Percentiles rank a stretch among this genome's conserved stretches.
These are phyloP conservation scores for Nothocercus nigrocapillus DNA, from an alignment of 2,113 vertebrate genomes.

Conservation along the genomic window DNA sequence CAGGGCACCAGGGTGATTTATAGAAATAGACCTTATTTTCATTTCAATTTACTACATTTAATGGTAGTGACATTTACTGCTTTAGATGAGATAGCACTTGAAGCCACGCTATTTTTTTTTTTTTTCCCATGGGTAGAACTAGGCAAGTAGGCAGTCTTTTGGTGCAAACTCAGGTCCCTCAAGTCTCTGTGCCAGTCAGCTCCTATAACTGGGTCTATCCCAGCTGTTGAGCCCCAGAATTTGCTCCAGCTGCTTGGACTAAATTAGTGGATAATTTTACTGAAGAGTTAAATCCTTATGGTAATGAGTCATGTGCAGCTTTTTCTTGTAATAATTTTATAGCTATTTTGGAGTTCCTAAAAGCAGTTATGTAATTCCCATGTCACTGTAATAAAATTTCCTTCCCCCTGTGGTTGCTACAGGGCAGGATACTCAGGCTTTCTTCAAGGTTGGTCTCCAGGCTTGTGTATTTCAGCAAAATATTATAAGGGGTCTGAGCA, in stretches of 20 bases:
- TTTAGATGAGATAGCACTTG: not conserved
- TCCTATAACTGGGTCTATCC: not conserved
- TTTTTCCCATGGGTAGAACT: not conserved
- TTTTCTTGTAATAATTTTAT: not conserved
- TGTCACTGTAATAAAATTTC: not conserved
- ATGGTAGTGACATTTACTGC: not conserved
- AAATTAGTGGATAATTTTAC: not conserved
- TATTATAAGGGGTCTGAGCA: not conserved
- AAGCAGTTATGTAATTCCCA: not conserved
- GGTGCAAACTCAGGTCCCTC: not conserved
- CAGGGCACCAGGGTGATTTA: not conserved
- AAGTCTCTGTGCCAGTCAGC: not conserved
- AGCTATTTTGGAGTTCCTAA: not conserved
- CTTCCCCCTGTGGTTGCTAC: not conserved
- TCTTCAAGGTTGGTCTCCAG: not conserved
- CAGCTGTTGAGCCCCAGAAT: not conserved
- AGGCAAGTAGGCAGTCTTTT: not conserved
- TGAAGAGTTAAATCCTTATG: not conserved
- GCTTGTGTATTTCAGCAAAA: not conserved
- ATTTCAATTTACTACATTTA: not conserved
- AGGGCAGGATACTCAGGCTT: not conserved
- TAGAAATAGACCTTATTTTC: not conserved
- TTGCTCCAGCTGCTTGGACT: not conserved
- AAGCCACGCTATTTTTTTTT: not conserved
- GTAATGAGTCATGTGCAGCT: not conserved